Evolutionary conservation across 2,888 invertebrate genomes (phyloP).

Genomic region (Dicyrtomina minuta): DNA sequence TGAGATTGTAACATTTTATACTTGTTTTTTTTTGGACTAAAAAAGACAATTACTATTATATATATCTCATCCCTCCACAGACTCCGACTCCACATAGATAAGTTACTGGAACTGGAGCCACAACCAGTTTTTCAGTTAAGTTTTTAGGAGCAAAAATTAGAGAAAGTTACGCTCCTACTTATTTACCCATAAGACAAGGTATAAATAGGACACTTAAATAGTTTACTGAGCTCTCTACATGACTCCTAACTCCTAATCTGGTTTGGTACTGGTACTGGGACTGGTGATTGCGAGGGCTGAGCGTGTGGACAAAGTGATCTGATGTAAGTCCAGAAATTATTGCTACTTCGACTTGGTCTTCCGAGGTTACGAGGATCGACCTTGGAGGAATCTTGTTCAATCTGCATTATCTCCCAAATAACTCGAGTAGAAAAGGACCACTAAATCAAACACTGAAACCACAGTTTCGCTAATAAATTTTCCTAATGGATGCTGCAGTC

Average conservation of each 20-base stretch:
- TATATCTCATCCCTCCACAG: no score
- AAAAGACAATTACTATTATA: no score
- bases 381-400: background rate
- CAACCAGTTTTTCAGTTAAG: no score
- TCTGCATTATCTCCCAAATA: background rate
- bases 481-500: background rate
- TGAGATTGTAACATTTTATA: no score
- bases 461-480: conserved; percentile 8
- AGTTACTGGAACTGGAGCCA: no score
- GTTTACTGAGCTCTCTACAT: background rate
- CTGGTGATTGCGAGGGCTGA: no score
- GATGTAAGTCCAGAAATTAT: background rate
- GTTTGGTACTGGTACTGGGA: no score
- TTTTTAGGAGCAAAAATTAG: no score
- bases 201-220: background rate
- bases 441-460: conserved; percentile 16
- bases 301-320: background rate
- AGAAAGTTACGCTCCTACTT: no score
- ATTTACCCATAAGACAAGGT: background rate
- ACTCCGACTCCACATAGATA: no score
- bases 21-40: no score
- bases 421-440: background rate
- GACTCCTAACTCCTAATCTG: background rate
- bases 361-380: background rate
- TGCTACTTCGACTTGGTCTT: no score